Percentiles rank a stretch among this genome's conserved stretches.
Conservation (phyloP, 2,797 vertebrate species). For the Melanotaenia maccullochi region DNA sequence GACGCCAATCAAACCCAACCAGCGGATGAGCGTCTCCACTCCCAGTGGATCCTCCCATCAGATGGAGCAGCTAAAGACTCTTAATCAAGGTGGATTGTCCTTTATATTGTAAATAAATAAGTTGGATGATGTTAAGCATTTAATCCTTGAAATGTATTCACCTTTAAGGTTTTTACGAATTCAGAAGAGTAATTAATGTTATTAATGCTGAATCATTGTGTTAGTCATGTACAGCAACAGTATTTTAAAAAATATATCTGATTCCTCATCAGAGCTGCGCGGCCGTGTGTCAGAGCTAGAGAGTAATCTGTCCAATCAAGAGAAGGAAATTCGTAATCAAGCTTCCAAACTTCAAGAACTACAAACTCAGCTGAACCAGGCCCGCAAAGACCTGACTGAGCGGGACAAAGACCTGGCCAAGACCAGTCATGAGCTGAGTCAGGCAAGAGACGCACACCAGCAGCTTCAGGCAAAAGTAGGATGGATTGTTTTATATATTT, state of each 20-base stretch:
- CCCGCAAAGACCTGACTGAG: slow-evolving; percentile 84
- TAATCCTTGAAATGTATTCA: neutral
- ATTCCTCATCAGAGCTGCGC: slow-evolving; percentile 67
- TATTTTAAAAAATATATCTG: neutral
- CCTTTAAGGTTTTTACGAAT: neutral
- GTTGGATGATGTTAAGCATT: neutral
- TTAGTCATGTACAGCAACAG: neutral
- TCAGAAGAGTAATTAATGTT: neutral
- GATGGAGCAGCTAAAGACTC: slow-evolving; percentile 83
- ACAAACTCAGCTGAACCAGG: slow-evolving; percentile 85
- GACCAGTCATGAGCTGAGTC: slow-evolving; percentile 85
- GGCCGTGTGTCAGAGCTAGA: slow-evolving; percentile 83
- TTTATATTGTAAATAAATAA: neutral
- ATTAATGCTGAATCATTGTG: neutral
- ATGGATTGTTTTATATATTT: neutral
- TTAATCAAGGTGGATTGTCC: slow-evolving; percentile 88
- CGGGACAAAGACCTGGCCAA: slow-evolving; percentile 86
- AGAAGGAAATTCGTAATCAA: slow-evolving; percentile 85
- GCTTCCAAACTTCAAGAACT: slow-evolving; percentile 84
- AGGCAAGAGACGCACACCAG: slow-evolving; percentile 81
- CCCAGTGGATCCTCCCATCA: slow-evolving; percentile 74
- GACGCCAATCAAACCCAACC: slow-evolving; percentile 79
- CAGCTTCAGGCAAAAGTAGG: slow-evolving; percentile 86
- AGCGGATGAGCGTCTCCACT: slow-evolving; percentile 66
- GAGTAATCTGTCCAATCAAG: slow-evolving; percentile 85